Base-by-base conservation (phyloP, 2,797 vertebrate genomes). In the Sebastes goodei region DNA sequence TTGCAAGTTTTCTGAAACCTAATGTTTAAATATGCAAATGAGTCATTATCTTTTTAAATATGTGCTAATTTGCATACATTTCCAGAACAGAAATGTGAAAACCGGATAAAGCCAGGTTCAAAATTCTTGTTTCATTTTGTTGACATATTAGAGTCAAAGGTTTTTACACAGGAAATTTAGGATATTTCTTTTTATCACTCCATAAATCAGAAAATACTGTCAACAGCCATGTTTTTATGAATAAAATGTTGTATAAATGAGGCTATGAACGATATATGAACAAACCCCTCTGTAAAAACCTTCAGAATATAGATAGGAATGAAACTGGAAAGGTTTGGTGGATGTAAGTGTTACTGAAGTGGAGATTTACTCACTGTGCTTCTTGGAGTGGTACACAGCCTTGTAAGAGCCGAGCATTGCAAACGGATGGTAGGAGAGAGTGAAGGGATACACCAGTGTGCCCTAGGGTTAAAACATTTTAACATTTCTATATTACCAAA, bases 331-430 rank as follows among this genome's bases (percentile, higher is more conserved):
- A 6, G 0, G 38, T 42, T 42, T 42, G 38, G 38, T 0, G 38
- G 6, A 42, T 15, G 38, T 42, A 42, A 42, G 38, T 15, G 38
- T 7, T 42, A 42, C 38, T 42, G 38, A 42, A 42, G 38, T 15
- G 38, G 38, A 42, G 14, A 42, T 42, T 42, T 42, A 42, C 90
- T 97, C 76, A 97, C 97, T 96, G 88, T 96, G 95, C 67, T 95
- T 96, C 92, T 63, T 87, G 83, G 94, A 95, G 68, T 95, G 93
- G 17, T 96, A 90, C 49, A 96, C 95, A 5, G 96, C 97, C 82
- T 96, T 95, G 77, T 96, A 95, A 1, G 97, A 97, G 30, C 93
- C 93, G 27, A 98, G 89, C 96, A 97, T 97, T 71, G 97, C 97
- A 71, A 96, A 95, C 4, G 96, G 97, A 78, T 98, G 97, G 89